Conservation (phyloP, 2,888 invertebrate genomes). For the Anthrax anthrax region DNA sequence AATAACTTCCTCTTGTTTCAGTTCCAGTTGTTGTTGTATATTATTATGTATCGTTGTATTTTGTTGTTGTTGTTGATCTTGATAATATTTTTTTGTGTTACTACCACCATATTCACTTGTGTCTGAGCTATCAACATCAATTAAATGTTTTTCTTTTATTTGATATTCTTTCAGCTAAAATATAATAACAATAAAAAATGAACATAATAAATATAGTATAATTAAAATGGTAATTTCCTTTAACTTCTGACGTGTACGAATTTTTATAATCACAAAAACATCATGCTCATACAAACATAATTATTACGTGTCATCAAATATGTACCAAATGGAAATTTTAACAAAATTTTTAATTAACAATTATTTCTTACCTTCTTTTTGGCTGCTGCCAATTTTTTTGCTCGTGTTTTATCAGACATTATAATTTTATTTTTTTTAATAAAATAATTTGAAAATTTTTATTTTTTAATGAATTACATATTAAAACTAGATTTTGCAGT, state of each 20-base stretch:
- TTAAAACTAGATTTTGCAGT: no score
- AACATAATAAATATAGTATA: no score
- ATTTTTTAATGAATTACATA: no score
- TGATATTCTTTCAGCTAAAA: slow-evolving; percentile 14
- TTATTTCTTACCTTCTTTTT: slow-evolving; percentile 25
- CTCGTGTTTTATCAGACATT: slow-evolving; percentile 10
- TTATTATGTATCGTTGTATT: no score
- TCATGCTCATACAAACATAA: background rate
- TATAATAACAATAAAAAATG: background rate
- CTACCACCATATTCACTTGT: background rate
- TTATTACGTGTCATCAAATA: slow-evolving; percentile 6
- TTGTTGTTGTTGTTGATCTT: background rate
- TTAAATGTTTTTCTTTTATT: slow-evolving; percentile 10
- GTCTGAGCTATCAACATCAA: background rate
- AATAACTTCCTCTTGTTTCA: background rate
- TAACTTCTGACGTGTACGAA: background rate
- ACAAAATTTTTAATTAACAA: background rate
- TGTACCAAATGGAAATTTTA: background rate
- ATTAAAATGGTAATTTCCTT: background rate
- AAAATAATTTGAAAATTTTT: no score
- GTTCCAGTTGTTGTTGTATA: background rate
- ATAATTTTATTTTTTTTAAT: background rate
- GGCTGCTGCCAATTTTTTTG: slow-evolving; percentile 31
- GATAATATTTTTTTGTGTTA: background rate
- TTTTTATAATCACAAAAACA: background rate